A percentile compares a stretch with the other conserved stretches of the same genome.
Evolutionary conservation across 2,113 vertebrate species (phyloP).

Genomic region (Silurus meridionalis): DNA sequence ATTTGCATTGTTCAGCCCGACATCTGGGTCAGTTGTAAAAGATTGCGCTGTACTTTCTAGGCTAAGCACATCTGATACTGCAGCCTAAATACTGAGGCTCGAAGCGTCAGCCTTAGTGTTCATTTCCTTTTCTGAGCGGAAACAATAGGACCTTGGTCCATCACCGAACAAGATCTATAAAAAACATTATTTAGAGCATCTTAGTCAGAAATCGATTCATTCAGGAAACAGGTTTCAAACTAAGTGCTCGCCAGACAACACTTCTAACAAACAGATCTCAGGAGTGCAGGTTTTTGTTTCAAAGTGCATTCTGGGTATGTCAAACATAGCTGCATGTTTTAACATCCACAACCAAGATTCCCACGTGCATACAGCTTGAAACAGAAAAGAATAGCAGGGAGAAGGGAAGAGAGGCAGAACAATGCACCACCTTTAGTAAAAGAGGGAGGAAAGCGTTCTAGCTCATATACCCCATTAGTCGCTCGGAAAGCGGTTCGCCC

Average conservation of each 20-base stretch:
- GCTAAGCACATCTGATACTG: neutral
- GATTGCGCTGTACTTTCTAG: neutral
- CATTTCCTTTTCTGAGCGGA: neutral
- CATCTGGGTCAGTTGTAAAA: neutral
- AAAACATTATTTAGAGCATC: neutral
- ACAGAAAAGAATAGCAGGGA: neutral
- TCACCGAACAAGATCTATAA: neutral
- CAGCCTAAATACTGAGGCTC: neutral
- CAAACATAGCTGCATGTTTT: neutral
- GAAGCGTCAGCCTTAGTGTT: neutral
- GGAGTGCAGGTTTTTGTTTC: neutral
- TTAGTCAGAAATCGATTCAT: neutral
- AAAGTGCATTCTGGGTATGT: neutral
- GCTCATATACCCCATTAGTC: constrained; percentile 1
- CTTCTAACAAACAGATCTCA: neutral
- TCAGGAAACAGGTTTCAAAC: neutral
- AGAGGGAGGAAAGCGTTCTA: neutral
- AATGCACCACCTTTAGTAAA: neutral
- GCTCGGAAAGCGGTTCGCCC: neutral
- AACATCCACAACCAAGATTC: neutral
- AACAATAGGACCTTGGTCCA: neutral
- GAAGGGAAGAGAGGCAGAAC: neutral
- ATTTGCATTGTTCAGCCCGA: constrained; percentile 1
- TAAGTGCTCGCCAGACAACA: constrained; percentile 11
- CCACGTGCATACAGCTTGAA: neutral